Evolutionary conservation across 2,888 invertebrate genomes (phyloP).

Genomic region (Thyatira batis): DNA sequence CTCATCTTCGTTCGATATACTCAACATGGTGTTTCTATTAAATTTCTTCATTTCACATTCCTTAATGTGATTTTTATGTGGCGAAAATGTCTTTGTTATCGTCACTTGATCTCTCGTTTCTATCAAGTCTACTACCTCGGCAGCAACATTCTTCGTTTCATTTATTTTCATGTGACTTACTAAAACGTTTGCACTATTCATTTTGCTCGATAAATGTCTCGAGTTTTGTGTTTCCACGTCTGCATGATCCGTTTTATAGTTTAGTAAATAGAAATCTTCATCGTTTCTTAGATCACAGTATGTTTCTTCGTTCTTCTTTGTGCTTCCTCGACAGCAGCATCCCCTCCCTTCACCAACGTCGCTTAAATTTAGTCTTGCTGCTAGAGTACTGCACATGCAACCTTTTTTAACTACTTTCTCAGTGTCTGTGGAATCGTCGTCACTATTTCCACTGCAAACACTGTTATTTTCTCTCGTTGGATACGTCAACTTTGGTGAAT

Average conservation of each 20-base stretch:
- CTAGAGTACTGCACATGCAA: constrained; percentile 54
- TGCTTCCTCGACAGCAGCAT: constrained; percentile 39
- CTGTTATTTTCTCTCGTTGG: constrained; percentile 42
- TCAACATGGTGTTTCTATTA: constrained; percentile 31
- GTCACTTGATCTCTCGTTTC: neutral
- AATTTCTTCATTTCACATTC: constrained; percentile 25
- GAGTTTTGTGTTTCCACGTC: constrained; percentile 54
- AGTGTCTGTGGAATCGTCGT: constrained; percentile 12
- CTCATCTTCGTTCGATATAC: constrained; percentile 43
- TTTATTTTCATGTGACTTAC: constrained; percentile 19
- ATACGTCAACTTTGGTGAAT: constrained; percentile 18
- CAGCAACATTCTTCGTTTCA: neutral
- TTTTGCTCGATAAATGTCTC: constrained; percentile 21
- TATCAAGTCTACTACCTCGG: neutral
- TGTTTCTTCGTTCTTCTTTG: constrained; percentile 40
- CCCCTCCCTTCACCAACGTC: constrained; percentile 28
- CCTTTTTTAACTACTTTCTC: constrained; percentile 9
- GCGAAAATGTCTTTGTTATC: constrained; percentile 2
- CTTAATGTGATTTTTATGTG: constrained; percentile 12
- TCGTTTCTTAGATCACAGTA: constrained; percentile 44
- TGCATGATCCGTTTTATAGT: constrained; percentile 33
- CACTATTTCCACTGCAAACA: constrained; percentile 25
- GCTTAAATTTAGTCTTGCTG: constrained; percentile 43
- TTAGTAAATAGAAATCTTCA: constrained; percentile 27
- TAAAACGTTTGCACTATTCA: constrained; percentile 29